Evolutionary conservation across 2,797 vertebrate species (phyloP).

Genomic region (Erpetoichthys calabaricus): DNA sequence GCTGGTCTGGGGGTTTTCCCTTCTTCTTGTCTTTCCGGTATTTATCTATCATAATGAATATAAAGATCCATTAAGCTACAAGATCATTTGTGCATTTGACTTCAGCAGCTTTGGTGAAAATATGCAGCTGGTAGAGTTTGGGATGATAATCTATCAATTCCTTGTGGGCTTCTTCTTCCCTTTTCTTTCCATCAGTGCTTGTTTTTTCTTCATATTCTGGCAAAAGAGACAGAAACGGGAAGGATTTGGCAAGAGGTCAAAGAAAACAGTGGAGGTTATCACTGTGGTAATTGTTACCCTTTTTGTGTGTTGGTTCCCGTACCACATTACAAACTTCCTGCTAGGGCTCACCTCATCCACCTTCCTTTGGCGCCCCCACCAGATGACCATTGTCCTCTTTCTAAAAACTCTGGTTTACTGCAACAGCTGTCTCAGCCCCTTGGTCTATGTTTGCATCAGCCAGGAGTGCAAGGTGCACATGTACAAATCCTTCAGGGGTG

Average conservation of each 20-base stretch:
- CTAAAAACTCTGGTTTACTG: slow-evolving; percentile 51
- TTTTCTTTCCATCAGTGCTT: slow-evolving; percentile 35
- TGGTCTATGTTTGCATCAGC: slow-evolving; percentile 65
- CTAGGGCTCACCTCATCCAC: fast-evolving
- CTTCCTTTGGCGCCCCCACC: fast-evolving
- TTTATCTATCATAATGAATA: slow-evolving; percentile 28
- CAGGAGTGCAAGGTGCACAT: slow-evolving; percentile 44
- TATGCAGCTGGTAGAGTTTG: slow-evolving; percentile 19
- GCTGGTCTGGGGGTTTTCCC: slow-evolving; percentile 41
- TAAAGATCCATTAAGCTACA: fast-evolving
- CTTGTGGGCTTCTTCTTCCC: slow-evolving; percentile 42
- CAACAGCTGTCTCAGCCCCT: slow-evolving; percentile 73
- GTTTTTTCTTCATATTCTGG: slow-evolving; percentile 23
- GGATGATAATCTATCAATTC: slow-evolving; percentile 24
- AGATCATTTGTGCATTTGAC: fast-evolving
- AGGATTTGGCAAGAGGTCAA: slow-evolving; percentile 21
- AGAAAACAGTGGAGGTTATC: slow-evolving; percentile 47
- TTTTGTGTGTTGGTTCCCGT: slow-evolving; percentile 64
- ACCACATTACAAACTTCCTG: slow-evolving; percentile 46
- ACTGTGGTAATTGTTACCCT: slow-evolving; percentile 50
- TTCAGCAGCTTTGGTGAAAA: fast-evolving
- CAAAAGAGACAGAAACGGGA: slow-evolving; percentile 10
- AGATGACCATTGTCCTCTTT: slow-evolving; percentile 22
- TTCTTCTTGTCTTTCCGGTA: slow-evolving; percentile 49
- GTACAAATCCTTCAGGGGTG: slow-evolving; percentile 39